These are phyloP conservation scores for Streptopelia turtur DNA, from an alignment of 2,797 vertebrate species.

Conservation along the genomic window DNA sequence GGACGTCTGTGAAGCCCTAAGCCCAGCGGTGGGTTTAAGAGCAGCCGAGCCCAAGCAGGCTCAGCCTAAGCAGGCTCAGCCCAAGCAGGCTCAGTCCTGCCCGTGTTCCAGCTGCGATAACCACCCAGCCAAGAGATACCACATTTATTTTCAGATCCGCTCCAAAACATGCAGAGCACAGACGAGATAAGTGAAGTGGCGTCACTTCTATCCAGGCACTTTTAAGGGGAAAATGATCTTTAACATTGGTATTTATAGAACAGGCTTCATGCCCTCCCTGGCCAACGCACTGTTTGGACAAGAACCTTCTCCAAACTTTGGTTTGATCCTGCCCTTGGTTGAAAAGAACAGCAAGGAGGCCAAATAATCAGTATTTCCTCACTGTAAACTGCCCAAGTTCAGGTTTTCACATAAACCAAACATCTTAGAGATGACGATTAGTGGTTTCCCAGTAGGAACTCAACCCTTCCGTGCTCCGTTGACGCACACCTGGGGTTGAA, in stretches of 20 bases:
- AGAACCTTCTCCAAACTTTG: too few relatives aligned
- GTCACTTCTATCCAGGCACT: background rate
- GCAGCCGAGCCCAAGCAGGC: background rate
- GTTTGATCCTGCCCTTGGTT: background rate
- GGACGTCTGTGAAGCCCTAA: background rate
- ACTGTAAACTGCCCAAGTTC: background rate
- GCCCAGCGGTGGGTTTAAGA: background rate
- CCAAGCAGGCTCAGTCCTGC: background rate
- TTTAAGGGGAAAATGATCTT: background rate
- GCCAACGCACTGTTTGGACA: too few relatives aligned
- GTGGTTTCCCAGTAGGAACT: background rate
- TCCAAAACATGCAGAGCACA: background rate
- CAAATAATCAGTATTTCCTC: background rate
- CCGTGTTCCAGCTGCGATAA: fast-evolving
- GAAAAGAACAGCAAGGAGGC: background rate
- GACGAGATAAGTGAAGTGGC: background rate
- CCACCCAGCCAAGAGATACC: background rate
- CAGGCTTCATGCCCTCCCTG: too few relatives aligned
- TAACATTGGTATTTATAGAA: background rate
- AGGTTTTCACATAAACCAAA: background rate
- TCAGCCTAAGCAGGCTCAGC: background rate
- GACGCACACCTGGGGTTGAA: background rate
- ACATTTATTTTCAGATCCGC: background rate
- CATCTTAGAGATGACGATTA: background rate
- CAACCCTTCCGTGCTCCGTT: background rate